Base-by-base conservation (phyloP, 2,797 vertebrate genomes). In the Hybognathus amarus region DNA sequence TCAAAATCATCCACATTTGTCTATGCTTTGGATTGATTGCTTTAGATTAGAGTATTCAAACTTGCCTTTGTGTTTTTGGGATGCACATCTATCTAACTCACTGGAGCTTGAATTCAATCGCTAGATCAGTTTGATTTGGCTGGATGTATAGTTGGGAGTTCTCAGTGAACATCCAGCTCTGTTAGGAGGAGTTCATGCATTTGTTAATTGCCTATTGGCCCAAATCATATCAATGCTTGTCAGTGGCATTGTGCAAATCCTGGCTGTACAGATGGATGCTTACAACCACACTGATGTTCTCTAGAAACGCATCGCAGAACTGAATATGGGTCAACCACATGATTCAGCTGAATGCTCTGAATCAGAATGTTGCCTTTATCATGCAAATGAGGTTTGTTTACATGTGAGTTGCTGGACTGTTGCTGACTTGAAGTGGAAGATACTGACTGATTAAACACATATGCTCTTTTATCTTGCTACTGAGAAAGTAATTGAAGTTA, bases 191-290 rank as follows among this genome's bases (percentile, higher is more conserved):
- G 36, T 75, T 85, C 80, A 79, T 82, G 83, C 73, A 71, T 83
- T 81, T 78, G 63, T 83, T 86, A 88, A 88, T 87, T 83, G 81
- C 45, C 40, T 83, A 79, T 85, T 88, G 85, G 81, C 74, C 74
- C 38, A 80, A 81, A 85, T 87, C 79, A 70, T 85, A 87, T 87
- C 79, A 85, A 63, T 82, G 69, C 79, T 79, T 82, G 69, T 82
- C 83, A 87, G 79, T 78, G 50, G 78, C 61, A 61, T 67, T 67
- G 83, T 82, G 47, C 54, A 73, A 85, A 85, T 80, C 68, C 66
- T 77, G 56, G 64, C 33, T 77, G 77, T 78, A 69, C 71, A 80
- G 22, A 71, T 73, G 76, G 80, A 80, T 85, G 74, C 73, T 82
- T 61, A 70, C 42, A 66, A 54, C 69, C 76, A 61, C 56, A 77